Evolutionary conservation across 2,888 invertebrate species (phyloP).

Genomic region (Caenorhabditis sp.): DNA sequence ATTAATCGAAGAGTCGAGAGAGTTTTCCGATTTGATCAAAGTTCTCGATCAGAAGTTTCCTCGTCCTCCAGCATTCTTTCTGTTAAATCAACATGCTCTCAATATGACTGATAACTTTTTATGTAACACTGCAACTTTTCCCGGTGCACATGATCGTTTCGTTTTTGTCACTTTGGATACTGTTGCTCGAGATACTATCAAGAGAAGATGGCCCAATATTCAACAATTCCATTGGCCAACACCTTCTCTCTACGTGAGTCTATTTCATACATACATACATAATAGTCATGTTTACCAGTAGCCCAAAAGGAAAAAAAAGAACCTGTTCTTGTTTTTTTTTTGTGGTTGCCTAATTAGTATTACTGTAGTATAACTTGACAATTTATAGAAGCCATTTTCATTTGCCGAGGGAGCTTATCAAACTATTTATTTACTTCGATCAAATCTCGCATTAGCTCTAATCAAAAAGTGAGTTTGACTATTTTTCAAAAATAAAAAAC

Average conservation of each 20-base stretch:
- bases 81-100: slow-evolving; percentile 69
- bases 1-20: slow-evolving; percentile 62
- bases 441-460: slow-evolving; percentile 65
- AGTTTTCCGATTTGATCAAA: slow-evolving; percentile 54
- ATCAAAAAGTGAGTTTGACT: slow-evolving; percentile 43
- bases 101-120: slow-evolving; percentile 71
- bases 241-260: slow-evolving; percentile 67
- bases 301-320: neutral
- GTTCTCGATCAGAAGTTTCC: slow-evolving; percentile 51
- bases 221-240: slow-evolving; percentile 70
- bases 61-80: slow-evolving; percentile 65
- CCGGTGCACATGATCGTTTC: slow-evolving; percentile 55
- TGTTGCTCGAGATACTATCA: slow-evolving; percentile 59
- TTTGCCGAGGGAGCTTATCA: slow-evolving; percentile 70
- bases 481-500: too few species aligned
- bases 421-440: slow-evolving; percentile 66
- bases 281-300: neutral
- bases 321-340: neutral
- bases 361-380: neutral
- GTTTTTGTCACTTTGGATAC: slow-evolving; percentile 69
- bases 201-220: slow-evolving; percentile 63
- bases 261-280: neutral
- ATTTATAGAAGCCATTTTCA: slow-evolving; percentile 67
- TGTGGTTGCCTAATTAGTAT: neutral
- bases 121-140: slow-evolving; percentile 62